A percentile compares a stretch with the other conserved stretches of the same genome.
These are phyloP conservation scores for Tetranychus piercei DNA, from an alignment of 2,888 invertebrate genomes.

Conservation along the genomic window DNA sequence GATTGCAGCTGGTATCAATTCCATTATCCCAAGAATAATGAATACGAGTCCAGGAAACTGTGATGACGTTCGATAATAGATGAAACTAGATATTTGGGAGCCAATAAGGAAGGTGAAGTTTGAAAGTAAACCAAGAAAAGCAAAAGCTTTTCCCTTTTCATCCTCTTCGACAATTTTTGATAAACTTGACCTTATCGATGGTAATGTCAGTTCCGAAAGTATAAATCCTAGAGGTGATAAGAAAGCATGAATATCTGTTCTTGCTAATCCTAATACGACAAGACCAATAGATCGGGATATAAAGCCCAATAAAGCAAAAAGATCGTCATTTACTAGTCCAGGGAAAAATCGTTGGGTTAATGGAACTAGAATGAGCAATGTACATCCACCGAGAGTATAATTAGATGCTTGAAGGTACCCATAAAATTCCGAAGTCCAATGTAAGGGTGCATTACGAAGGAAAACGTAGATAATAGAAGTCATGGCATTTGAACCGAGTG, in stretches of 20 bases:
- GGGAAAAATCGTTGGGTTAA: neutral
- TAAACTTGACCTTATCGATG: conserved; percentile 33
- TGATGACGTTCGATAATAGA: conserved; percentile 14
- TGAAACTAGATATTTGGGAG: conserved; percentile 16
- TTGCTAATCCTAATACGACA: conserved; percentile 31
- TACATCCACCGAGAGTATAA: conserved; percentile 22
- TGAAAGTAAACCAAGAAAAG: conserved; percentile 30
- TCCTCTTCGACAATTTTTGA: conserved; percentile 33
- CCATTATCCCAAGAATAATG: neutral
- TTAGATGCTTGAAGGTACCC: conserved; percentile 20
- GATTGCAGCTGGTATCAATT: neutral
- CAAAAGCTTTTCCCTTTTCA: conserved; percentile 36
- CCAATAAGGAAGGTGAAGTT: conserved; percentile 2
- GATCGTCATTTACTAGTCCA: conserved; percentile 29
- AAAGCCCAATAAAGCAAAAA: conserved; percentile 32
- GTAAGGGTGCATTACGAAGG: conserved; percentile 8
- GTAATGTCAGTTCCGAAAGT: conserved; percentile 34
- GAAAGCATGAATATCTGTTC: conserved; percentile 30
- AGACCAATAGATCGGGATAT: conserved; percentile 32
- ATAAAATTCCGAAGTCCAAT: conserved; percentile 18
- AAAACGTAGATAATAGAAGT: neutral
- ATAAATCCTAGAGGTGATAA: conserved; percentile 32
- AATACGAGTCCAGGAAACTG: conserved; percentile 19
- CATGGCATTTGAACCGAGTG: neutral
- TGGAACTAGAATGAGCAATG: conserved; percentile 22